Base-by-base conservation (phyloP, 30 jellyfish, hydroid and myxozoan genomes). In the Catostylus mosaicus region DNA sequence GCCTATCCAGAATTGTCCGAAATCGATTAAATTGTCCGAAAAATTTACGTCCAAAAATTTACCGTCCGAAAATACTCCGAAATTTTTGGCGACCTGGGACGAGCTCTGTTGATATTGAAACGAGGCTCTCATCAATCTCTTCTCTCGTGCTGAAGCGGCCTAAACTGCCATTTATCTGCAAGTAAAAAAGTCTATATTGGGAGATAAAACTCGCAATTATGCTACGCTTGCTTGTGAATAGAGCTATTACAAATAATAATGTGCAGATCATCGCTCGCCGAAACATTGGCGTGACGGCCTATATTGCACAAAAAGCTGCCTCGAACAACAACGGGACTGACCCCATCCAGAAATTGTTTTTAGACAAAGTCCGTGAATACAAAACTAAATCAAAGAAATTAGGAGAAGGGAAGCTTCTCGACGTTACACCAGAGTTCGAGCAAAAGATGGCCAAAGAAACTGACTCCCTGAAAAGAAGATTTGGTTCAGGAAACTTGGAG, bases 321-420 rank as follows among this genome's bases (percentile, higher is more conserved):
- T 0, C 71, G 7, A 45, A 72, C 50, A 50, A 51, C 35, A 30
- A 64, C 75, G 77, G 66, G 65, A 43, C 75, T 38, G 98, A 91
- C 92, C 98, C 98, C 0, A 71, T 91, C 57, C 98, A 91, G 85
- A 78, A 76, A 66, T 62, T 91, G 83, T 91, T 91, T 34, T 75
- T 91, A 31, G 96, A 85, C 50, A 91, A 91, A 77, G 31, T 91
- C 34, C 71, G 75, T 34, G 98, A 91, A 0, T 91, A 91, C 84
- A 62, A 70, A 26, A 78, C 87, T 52, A 91, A 91, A 27, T 78
- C 98, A 33, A 63, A 74, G 80, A 85, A 85, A 47, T 23, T 72
- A 4, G 91, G 83, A 24, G 96, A 57, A 32, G 98, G 96, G 23
- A 75, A 84, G 74, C 77, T 91, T 9, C 79, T 84, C 7, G 98